phyloP scores from a whole-genome alignment of 2,888 invertebrate species.

The Acanthosepion esculentum region DNA sequence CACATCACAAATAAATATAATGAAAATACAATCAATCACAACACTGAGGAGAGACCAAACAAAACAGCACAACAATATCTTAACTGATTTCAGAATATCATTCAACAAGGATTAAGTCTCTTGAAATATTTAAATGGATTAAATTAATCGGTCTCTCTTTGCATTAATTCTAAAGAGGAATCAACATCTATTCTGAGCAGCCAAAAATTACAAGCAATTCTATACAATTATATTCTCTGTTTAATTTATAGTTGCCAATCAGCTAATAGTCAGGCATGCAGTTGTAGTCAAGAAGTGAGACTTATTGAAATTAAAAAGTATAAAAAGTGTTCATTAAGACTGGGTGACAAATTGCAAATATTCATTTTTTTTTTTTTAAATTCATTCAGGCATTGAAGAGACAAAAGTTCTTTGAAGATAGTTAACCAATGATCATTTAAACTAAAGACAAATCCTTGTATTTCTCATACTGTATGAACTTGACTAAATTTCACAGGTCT shows the following conservation, averaged over 20 bases:
- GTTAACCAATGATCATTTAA: background rate
- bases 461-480: background rate
- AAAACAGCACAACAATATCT: background rate
- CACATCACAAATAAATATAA: background rate
- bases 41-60: background rate
- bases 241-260: background rate
- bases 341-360: too few species aligned
- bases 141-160: background rate
- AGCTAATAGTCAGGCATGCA: too few species aligned
- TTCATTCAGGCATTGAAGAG: too few species aligned
- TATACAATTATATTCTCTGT: background rate
- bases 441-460: background rate
- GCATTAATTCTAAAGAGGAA: background rate
- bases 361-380: too few species aligned
- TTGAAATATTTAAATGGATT: background rate
- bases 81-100: background rate
- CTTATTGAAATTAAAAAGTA: too few species aligned
- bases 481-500: background rate
- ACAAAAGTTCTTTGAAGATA: too few species aligned
- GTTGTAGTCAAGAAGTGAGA: too few species aligned
- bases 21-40: background rate
- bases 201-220: background rate
- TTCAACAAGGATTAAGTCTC: conserved; percentile 2
- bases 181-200: background rate
- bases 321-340: too few species aligned